Evolutionary conservation across 2,888 invertebrate species (phyloP).

Genomic region (Laothoe populi): DNA sequence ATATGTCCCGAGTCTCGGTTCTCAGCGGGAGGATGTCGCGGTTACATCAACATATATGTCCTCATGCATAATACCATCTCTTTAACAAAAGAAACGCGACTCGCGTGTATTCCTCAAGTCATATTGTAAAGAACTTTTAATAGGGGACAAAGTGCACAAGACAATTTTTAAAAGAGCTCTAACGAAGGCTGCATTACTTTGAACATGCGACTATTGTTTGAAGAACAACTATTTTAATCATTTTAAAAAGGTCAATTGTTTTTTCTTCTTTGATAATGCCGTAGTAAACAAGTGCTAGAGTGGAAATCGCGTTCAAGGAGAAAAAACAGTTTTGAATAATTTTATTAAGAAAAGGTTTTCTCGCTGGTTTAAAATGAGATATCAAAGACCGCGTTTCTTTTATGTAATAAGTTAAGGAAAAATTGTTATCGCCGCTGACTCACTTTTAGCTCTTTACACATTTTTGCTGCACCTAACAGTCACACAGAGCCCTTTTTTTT

Average conservation of each 20-base stretch:
- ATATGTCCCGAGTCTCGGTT: conserved; percentile 32
- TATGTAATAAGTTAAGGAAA: too few species aligned
- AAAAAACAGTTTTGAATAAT: background rate
- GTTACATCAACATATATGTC: conserved; percentile 49
- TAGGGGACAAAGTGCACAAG: conserved; percentile 22
- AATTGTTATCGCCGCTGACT: too few species aligned
- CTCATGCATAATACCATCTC: conserved; percentile 55
- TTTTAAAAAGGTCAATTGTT: conserved; percentile 23
- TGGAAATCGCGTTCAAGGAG: background rate
- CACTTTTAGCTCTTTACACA: too few species aligned
- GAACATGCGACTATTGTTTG: background rate
- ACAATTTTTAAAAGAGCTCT: conserved; percentile 9
- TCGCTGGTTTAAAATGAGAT: conserved; percentile 12
- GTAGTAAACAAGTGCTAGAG: background rate
- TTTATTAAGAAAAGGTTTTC: background rate
- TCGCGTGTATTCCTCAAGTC: conserved; percentile 37
- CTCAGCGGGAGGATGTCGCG: conserved; percentile 47
- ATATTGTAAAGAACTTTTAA: conserved; percentile 34
- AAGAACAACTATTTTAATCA: conserved; percentile 26
- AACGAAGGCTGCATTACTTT: background rate
- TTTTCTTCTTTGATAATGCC: background rate
- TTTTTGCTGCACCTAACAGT: too few species aligned
- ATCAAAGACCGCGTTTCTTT: too few species aligned
- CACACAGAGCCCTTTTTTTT: too few species aligned
- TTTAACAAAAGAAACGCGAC: conserved; percentile 58